These are phyloP conservation scores for Gambusia affinis DNA, from an alignment of 2,113 vertebrate species.

Conservation along the genomic window DNA sequence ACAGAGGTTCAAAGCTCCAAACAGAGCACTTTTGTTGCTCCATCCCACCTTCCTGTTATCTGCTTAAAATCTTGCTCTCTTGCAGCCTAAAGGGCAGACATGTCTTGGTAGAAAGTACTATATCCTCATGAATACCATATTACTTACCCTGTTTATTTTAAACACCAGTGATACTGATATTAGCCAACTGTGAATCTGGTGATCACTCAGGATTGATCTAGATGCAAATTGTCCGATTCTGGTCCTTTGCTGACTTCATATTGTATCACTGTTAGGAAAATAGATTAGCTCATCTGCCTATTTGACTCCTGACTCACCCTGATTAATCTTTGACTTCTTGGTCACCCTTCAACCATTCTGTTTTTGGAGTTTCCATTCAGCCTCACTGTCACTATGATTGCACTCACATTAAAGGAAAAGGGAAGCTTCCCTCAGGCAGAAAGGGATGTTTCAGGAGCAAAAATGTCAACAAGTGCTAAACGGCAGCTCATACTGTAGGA, in stretches of 20 bases:
- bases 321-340: constrained; percentile 47
- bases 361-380: constrained; percentile 25
- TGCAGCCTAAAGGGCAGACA: neutral
- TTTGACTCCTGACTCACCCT: constrained; percentile 17
- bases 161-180: no score
- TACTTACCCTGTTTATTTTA: neutral
- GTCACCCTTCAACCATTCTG: constrained; percentile 21
- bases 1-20: neutral
- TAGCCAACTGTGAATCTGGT: no score
- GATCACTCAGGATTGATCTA: neutral
- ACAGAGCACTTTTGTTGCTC: neutral
- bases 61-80: neutral
- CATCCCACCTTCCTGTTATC: neutral
- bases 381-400: constrained; percentile 37
- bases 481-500: constrained; percentile 33
- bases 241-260: neutral
- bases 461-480: constrained; percentile 45
- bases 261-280: neutral
- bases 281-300: neutral
- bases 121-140: neutral
- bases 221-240: neutral
- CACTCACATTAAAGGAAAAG: constrained; percentile 43
- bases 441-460: constrained; percentile 32
- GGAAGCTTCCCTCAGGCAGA: constrained; percentile 45
- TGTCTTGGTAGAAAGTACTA: neutral